phyloP scores from a whole-genome alignment of 2,888 invertebrate species.

The Leuctra nigra region DNA sequence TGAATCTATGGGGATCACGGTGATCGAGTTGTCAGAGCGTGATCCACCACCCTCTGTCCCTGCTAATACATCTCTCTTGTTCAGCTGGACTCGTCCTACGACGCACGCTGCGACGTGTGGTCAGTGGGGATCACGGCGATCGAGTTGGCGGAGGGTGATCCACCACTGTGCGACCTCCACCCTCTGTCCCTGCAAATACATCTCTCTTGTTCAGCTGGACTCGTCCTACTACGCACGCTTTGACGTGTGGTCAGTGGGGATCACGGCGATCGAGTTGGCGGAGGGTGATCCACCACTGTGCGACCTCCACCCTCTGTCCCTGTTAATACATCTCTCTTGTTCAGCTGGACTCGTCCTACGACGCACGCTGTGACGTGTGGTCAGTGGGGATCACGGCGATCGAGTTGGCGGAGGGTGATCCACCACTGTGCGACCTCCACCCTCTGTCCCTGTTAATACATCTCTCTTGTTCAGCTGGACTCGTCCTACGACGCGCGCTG shows the following conservation, averaged over 20 bases:
- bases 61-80: too few species aligned
- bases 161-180: conserved; percentile 66
- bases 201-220: conserved; percentile 63
- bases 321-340: too few species aligned
- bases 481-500: conserved; percentile 73
- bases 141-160: conserved; percentile 71
- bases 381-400: conserved; percentile 76
- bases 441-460: conserved; percentile 77
- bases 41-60: conserved; percentile 67
- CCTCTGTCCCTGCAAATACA: conserved; percentile 77
- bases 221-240: conserved; percentile 73
- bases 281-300: conserved; percentile 74
- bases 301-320: conserved; percentile 63
- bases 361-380: conserved; percentile 76
- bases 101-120: conserved; percentile 76
- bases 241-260: conserved; percentile 79
- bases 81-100: conserved; percentile 68
- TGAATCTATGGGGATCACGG: too few species aligned
- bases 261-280: conserved; percentile 72
- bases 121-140: conserved; percentile 76
- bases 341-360: conserved; percentile 69
- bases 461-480: conserved; percentile 67
- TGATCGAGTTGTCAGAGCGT: conserved; percentile 72
- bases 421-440: conserved; percentile 66
- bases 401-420: conserved; percentile 71